Evolutionary conservation across 1,140 invertebrate genomes (phyloP), one percentile per base, ranked within the genome.

Genomic region (Agraylea sexmaculata): DNA sequence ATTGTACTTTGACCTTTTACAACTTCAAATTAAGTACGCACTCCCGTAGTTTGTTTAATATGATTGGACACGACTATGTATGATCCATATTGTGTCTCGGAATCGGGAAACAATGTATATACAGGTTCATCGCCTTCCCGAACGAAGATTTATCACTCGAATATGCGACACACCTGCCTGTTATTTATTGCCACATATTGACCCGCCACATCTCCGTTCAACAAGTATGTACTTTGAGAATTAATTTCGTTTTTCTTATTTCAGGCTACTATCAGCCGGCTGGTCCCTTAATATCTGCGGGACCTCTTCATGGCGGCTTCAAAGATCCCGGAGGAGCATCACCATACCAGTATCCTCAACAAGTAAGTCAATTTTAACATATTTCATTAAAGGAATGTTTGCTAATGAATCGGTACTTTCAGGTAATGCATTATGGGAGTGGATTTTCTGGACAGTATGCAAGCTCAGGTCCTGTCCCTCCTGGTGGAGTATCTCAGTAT

Each of bases 251-350:
- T 13, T 39, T 49, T 40, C 50, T 51, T 53, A 48, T 74, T 69
- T 18, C 71, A 86, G 83, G 83, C 55, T 87, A 86, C 60, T 87
- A 86, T 72, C 84, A 87, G 66, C 83, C 84, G 53, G 84, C 84
- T 54, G 84, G 83, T 49, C 84, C 84, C 52, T 70, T 86, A 62
- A 87, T 87, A 62, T 77, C 75, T 46, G 73, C 78, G 6, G 39
- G 40, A 29, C 45, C 45, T 13, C 37, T 50, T 12, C 48, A 50
- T 49, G 50, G 31, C 47, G 54, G 57, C 54, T 53, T 40, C 57
- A 70, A 62, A 45, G 59, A 69, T 43, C 52, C 54, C 54, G 50
- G 59, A 39, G 51, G 62, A 42, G 59, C 56, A 62, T 36, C 56
- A 60, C 51, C 60, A 40, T 60, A 64, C 33, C 62, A 60, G 42